These are phyloP conservation scores for Coreius guichenoti DNA, from an alignment of 2,797 vertebrate genomes.

Conservation along the genomic window DNA sequence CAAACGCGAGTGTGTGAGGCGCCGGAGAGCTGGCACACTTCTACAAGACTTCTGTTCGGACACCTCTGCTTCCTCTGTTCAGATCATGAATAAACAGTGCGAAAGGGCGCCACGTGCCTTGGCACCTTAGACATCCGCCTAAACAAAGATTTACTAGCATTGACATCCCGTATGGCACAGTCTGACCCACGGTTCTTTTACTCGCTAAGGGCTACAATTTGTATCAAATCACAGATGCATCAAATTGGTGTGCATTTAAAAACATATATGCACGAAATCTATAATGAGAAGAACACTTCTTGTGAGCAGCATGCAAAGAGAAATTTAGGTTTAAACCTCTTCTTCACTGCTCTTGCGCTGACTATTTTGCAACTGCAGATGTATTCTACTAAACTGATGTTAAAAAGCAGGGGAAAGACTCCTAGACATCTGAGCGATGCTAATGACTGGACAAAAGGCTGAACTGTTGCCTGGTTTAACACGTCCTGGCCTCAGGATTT, in stretches of 20 bases:
- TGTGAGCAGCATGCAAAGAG: background rate
- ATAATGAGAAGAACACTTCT: background rate
- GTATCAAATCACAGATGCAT: background rate
- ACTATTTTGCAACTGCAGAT: background rate
- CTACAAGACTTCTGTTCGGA: conserved; percentile 31
- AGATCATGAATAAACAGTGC: background rate
- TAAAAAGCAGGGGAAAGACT: background rate
- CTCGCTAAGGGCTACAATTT: background rate
- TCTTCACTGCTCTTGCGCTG: background rate
- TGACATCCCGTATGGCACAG: background rate
- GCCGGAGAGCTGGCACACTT: conserved; percentile 25
- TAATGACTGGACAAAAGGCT: conserved; percentile 33
- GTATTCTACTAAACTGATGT: background rate
- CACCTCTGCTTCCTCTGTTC: conserved; percentile 26
- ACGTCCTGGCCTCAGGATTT: background rate
- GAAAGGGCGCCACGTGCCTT: conserved; percentile 40
- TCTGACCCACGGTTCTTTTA: background rate
- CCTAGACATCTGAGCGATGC: conserved; percentile 29
- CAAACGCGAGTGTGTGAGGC: conserved; percentile 6
- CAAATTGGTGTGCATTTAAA: background rate
- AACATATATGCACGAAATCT: background rate
- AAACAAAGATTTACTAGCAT: background rate
- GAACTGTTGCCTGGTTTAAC: conserved; percentile 15
- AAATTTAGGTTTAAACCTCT: background rate
- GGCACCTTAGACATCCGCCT: conserved; percentile 21